Percentiles rank a stretch among this genome's conserved stretches.
These are phyloP conservation scores for Neuroterus valhalla DNA, from an alignment of 1,140 invertebrate species.

Conservation along the genomic window DNA sequence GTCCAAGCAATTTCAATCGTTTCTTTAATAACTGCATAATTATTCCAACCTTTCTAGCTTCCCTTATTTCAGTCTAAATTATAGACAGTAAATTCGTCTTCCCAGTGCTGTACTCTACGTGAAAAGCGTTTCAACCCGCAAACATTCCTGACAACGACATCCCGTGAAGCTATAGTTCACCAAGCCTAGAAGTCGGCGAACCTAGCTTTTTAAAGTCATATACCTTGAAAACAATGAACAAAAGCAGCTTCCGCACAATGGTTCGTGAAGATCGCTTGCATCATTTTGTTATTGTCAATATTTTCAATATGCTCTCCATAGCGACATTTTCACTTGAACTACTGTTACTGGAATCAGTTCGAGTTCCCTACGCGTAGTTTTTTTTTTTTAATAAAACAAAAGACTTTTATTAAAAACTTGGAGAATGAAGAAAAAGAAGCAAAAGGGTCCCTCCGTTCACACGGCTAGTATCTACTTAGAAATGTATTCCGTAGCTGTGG, in stretches of 20 bases:
- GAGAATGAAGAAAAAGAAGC: slow-evolving; percentile 35
- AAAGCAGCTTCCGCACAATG: slow-evolving; percentile 35
- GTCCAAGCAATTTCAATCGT: no score
- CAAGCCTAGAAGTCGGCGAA: slow-evolving; percentile 2
- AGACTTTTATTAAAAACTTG: slow-evolving; percentile 43
- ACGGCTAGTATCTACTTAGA: slow-evolving; percentile 49
- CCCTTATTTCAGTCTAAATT: not conserved
- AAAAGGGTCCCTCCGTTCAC: slow-evolving; percentile 47
- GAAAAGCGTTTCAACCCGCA: not conserved
- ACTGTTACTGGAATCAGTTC: slow-evolving; percentile 23
- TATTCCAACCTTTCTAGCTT: no score
- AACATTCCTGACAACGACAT: slow-evolving; percentile 33
- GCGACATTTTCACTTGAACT: not conserved
- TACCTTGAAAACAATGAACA: slow-evolving; percentile 39
- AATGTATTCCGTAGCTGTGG: slow-evolving; percentile 33
- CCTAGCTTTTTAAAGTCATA: no score
- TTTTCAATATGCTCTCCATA: slow-evolving; percentile 15
- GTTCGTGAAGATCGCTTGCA: slow-evolving; percentile 39
- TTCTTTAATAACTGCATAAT: no score
- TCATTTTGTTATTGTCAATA: slow-evolving; percentile 36
- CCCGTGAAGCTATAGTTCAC: slow-evolving; percentile 31
- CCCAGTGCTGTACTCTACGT: not conserved
- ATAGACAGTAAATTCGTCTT: not conserved
- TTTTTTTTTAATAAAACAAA: no score
- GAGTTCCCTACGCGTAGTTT: no score